Conservation (phyloP, 2,888 invertebrate species). For the Plebejus argus region DNA sequence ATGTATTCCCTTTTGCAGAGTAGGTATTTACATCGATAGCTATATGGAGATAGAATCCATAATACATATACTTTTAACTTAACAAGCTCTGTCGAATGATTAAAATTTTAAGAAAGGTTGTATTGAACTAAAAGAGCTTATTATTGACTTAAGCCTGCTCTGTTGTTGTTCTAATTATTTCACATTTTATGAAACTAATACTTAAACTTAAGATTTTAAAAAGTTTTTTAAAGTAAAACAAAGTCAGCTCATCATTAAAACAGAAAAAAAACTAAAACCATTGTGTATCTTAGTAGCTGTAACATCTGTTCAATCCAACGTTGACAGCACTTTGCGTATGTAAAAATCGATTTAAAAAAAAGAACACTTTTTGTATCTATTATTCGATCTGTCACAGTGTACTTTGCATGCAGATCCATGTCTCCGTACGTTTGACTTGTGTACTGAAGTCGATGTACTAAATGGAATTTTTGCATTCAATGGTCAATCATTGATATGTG, state of each 20-base stretch:
- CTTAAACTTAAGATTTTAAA: background rate
- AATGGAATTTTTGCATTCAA: constrained; percentile 47
- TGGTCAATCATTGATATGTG: constrained; percentile 48
- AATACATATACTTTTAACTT: constrained; percentile 15
- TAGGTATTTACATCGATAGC: constrained; percentile 43
- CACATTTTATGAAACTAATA: background rate
- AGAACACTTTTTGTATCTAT: constrained; percentile 19
- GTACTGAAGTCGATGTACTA: constrained; percentile 45
- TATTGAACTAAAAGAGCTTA: background rate
- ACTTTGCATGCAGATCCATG: constrained; percentile 44
- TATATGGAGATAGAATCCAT: constrained; percentile 30
- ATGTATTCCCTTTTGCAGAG: constrained; percentile 47
- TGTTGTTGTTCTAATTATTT: background rate
- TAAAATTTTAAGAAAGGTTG: background rate
- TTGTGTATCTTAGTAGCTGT: background rate
- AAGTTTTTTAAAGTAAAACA: background rate
- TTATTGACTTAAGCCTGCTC: background rate
- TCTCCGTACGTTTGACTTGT: constrained; percentile 42
- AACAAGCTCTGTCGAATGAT: background rate
- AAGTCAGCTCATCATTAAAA: background rate
- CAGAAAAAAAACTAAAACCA: background rate
- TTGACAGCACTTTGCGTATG: constrained; percentile 24
- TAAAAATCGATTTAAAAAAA: constrained; percentile 31
- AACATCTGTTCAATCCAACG: constrained; percentile 14
- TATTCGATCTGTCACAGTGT: constrained; percentile 29